These are phyloP conservation scores for Deladenus siricidicola DNA, from an alignment of 2,888 invertebrate genomes.

Conservation along the genomic window DNA sequence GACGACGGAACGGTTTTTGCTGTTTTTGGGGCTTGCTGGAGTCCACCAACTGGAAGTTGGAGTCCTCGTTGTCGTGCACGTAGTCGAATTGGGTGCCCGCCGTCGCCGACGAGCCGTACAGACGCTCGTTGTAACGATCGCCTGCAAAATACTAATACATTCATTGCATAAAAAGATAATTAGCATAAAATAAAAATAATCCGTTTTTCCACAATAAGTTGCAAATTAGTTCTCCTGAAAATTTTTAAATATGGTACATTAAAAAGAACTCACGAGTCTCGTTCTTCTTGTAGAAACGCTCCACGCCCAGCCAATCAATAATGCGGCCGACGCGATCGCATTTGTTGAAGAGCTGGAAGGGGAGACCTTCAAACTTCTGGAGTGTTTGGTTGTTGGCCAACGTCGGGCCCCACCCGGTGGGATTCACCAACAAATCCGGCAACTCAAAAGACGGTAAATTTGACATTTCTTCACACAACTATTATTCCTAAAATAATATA, in stretches of 20 bases:
- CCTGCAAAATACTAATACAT: constrained; percentile 8
- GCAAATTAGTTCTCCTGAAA: constrained; percentile 1
- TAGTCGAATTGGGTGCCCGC: constrained; percentile 89
- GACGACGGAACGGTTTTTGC: constrained; percentile 29
- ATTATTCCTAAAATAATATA: not conserved
- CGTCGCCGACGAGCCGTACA: constrained; percentile 50
- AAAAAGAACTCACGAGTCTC: constrained; percentile 60
- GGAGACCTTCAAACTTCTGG: constrained; percentile 68
- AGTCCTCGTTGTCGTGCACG: constrained; percentile 96
- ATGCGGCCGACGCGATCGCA: constrained; percentile 93
- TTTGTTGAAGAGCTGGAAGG: constrained; percentile 97
- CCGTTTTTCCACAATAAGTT: not conserved
- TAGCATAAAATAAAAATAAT: not conserved
- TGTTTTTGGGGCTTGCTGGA: constrained; percentile 28
- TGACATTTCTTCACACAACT: constrained; percentile 9
- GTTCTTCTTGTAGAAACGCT: constrained; percentile 75
- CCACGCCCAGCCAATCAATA: constrained; percentile 88
- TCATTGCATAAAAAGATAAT: too few relatives aligned
- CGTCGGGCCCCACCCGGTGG: constrained; percentile 91
- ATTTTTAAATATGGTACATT: not conserved
- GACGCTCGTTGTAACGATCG: constrained; percentile 48
- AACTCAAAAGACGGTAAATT: constrained; percentile 32
- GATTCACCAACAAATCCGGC: constrained; percentile 59
- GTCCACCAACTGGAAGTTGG: constrained; percentile 80
- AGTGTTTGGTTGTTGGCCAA: constrained; percentile 54